Evolutionary conservation across 2,888 invertebrate genomes (phyloP), one percentile per base, ranked within the genome.

Genomic region (Timema podura): DNA sequence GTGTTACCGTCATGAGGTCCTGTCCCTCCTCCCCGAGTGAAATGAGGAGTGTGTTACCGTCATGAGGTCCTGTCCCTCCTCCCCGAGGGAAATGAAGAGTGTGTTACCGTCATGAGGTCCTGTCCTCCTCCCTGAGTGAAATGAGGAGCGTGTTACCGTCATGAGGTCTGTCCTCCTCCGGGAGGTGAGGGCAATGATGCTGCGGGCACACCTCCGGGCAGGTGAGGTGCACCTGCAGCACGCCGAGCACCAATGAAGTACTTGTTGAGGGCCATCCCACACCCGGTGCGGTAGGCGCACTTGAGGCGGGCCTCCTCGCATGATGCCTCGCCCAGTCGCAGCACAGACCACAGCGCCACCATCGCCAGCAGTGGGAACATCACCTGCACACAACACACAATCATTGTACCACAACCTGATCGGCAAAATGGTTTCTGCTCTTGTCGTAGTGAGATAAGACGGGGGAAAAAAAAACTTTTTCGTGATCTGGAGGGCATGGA

Each of bases 141-240:
- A 30, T 30, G 30, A 30, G 73, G 88, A 79, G 30, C 30, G 30
- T 30, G 30, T 30, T 30, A 30, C 30, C 30, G 30, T 30, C 30
- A 30, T 30, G 30, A 30, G 30, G 30, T 30, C 30, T 30, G 30
- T 30, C 30, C 30, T 92, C 91, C 68, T 89, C 90, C 0, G 92
- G 46, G 91, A 90, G 0, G 89, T 90, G 61, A 93, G 84, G 0
- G 92, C 91, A 61, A 93, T 91, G 54, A 93, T 85, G 0, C 93
- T 91, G 87, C 76, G 89, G 88, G 79, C 93, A 93, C 67, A 85
- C 83, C 76, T 89, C 87, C 0, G 91, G 89, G 78, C 94, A 93
- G 68, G 80, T 79, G 76, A 71, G 1, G 77, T 75, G 77, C 74
- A 74, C 81, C 88, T 88, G 85, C 49, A 92, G 83, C 48, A 90